phyloP scores from a whole-genome alignment of 2,113 vertebrate genomes.

The Gymnogyps californianus region DNA sequence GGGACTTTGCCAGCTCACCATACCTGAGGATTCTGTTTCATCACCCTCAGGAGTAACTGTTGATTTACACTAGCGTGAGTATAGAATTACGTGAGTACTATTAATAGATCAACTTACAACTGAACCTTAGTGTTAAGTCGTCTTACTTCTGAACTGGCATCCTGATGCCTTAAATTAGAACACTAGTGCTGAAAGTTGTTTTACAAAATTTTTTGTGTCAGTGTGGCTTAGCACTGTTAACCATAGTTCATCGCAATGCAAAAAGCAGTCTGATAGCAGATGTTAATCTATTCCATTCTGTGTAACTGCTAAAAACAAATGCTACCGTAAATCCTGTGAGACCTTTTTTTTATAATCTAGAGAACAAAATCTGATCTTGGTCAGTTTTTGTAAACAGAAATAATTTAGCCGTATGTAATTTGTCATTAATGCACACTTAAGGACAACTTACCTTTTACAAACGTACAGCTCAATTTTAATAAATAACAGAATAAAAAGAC shows the following conservation, averaged over 20 bases:
- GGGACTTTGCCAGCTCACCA: not conserved
- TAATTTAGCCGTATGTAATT: not conserved
- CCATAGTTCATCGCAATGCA: not conserved
- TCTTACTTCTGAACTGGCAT: not conserved
- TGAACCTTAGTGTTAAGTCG: not conserved
- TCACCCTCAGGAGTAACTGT: not conserved
- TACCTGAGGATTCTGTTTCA: not conserved
- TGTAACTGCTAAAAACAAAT: not conserved
- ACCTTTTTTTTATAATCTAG: not conserved
- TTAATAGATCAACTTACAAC: not conserved
- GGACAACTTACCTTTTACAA: not conserved
- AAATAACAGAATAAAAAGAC: not conserved
- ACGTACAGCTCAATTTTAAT: not conserved
- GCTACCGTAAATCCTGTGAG: not conserved
- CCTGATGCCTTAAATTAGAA: not conserved
- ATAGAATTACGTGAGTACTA: accelerated
- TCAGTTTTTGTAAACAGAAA: not conserved
- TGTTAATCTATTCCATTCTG: not conserved
- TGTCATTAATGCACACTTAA: not conserved
- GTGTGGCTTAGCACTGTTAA: not conserved
- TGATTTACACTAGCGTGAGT: not conserved
- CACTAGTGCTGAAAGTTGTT: not conserved
- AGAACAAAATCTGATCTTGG: not conserved
- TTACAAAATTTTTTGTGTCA: not conserved
- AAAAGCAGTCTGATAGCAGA: not conserved